A percentile compares a stretch with the other conserved stretches of the same genome.
These are phyloP conservation scores for Epinephelus cyanopodus DNA, from an alignment of 2,113 vertebrate genomes.

Conservation along the genomic window DNA sequence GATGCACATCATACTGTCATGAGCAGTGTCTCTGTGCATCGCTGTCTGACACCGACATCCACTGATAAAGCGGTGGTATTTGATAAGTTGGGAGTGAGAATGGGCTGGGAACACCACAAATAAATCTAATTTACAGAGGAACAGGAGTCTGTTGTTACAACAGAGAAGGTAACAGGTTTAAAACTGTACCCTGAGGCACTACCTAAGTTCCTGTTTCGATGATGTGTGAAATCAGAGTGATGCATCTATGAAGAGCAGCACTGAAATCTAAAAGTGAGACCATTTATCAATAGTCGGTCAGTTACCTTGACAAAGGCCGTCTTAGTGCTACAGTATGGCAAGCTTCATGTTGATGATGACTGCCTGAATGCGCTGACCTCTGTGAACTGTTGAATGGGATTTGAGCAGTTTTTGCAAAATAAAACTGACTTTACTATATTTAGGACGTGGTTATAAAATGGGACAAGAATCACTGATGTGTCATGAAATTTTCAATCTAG, in stretches of 20 bases:
- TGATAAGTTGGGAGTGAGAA: no score
- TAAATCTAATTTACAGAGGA: background rate
- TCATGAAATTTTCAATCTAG: background rate
- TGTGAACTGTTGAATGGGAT: background rate
- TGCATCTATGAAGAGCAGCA: background rate
- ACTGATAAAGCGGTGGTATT: no score
- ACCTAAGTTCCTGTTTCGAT: background rate
- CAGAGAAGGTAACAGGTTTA: background rate
- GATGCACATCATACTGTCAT: no score
- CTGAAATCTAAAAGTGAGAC: background rate
- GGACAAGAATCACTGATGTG: background rate
- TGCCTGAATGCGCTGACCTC: background rate
- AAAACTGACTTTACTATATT: background rate
- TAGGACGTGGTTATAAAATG: background rate
- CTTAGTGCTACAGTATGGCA: background rate
- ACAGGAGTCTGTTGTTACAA: background rate
- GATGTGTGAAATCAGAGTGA: background rate
- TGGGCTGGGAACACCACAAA: background rate
- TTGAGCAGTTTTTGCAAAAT: background rate
- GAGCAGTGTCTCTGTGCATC: no score
- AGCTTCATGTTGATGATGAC: background rate
- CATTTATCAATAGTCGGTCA: background rate
- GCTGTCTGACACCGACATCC: no score
- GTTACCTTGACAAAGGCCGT: background rate
- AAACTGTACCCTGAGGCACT: background rate